Base-by-base conservation (phyloP, 2,888 invertebrate species). In the Drosophila borborema region DNA sequence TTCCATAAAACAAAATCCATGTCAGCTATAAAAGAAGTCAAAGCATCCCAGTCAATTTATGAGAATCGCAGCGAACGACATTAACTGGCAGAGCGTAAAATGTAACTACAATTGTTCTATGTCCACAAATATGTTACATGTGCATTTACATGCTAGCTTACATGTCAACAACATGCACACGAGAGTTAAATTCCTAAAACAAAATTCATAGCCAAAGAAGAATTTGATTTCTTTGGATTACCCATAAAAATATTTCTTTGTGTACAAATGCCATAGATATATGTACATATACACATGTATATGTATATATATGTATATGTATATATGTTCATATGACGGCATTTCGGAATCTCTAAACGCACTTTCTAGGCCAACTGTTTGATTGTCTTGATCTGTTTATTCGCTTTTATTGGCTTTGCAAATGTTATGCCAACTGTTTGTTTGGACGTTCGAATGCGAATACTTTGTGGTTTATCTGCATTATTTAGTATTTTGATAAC, bases 361-460 rank as follows among this genome's bases (percentile, higher is more conserved):
- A 48, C 48, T 49, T n/a, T 49, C 31, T 31, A 12, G 49, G 49
- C 49, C 49, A 49, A 49, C 49, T 28, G 23, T 46, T 23, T 23
- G 23, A 46, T 20, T 31, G 48, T 31, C 16, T n/a, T 28, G 48
- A 49, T n/a, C 28, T 49, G 49, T 49, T 49, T 49, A 49, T n/a
- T 49, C 31, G 10, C n/a, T n/a, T 49, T 49, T 49, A 49, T 56
- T 31, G 23, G 16, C 8, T 38, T 23, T 36, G 59, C 46, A 46
- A 12, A 12, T 59, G 59, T 18, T 59, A 4, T n/a, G 59, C 23
- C 46, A 46, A 46, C 36, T 59, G 45, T 16, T 59, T 59, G 41
- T 8, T 43, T 28, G 28, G 18, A 40, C 16, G 18, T 31, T 14
- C 41, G 41, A 3, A n/a, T 46, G 20, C 34, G 58, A 59, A 46